Conservation (phyloP, 2,113 vertebrate genomes). For the Sarotherodon lohbergeri region DNA sequence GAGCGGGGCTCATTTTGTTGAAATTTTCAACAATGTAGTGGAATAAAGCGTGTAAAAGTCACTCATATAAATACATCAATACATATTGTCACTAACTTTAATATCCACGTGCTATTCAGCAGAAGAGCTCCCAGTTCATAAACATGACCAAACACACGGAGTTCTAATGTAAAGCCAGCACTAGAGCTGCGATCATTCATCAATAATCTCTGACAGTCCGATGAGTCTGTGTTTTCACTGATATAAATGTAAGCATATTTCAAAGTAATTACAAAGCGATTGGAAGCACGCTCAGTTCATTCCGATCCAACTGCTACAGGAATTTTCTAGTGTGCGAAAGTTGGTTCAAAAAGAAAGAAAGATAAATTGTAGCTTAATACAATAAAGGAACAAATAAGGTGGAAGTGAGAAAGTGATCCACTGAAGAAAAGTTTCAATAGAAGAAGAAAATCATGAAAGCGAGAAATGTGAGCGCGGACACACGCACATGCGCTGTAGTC, state of each 20-base stretch:
- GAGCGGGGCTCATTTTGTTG: neutral
- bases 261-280: too few species aligned
- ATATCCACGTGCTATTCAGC: neutral
- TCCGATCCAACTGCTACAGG: fast-evolving
- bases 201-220: neutral
- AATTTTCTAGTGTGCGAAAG: fast-evolving
- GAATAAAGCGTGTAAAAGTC: neutral
- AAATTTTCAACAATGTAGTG: neutral
- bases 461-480: neutral
- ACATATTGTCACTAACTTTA: neutral
- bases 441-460: neutral
- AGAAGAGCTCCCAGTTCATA: neutral
- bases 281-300: neutral
- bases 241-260: neutral
- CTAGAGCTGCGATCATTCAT: fast-evolving
- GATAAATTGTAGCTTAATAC: fast-evolving
- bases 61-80: neutral
- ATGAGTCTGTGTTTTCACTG: neutral
- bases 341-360: neutral
- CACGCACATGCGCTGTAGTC: too few species aligned
- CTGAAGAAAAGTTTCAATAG: neutral
- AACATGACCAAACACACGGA: neutral
- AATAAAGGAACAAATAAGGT: neutral
- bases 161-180: neutral
- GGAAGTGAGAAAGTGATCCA: neutral